These are phyloP conservation scores for Acronicta leporina DNA, from an alignment of 2,888 invertebrate species.

Conservation along the genomic window DNA sequence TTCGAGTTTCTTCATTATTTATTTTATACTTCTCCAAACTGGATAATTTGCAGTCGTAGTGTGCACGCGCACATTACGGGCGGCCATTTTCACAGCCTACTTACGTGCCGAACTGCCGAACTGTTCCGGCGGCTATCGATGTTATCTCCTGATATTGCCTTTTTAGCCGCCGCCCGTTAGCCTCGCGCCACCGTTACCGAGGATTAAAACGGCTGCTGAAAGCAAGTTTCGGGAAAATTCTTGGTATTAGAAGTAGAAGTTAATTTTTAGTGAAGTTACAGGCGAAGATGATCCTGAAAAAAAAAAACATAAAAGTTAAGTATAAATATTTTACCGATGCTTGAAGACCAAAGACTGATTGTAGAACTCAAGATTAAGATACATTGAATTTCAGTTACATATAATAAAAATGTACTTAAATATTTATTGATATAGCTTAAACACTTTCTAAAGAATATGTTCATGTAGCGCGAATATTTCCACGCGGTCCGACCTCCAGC, in stretches of 20 bases:
- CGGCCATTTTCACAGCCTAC: constrained; percentile 67
- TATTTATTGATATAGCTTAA: too few species aligned
- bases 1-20: too few species aligned
- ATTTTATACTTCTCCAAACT: not conserved
- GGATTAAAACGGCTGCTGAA: constrained; percentile 48
- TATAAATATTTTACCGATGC: not conserved
- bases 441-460: not conserved
- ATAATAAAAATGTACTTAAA: too few species aligned
- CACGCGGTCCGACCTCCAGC: constrained; percentile 34
- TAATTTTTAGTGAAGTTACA: constrained; percentile 5
- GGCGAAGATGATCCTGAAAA: constrained; percentile 5
- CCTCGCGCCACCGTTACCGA: constrained; percentile 45
- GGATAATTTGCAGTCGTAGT: constrained; percentile 27
- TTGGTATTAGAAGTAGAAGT: constrained; percentile 1
- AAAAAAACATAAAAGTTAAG: not conserved
- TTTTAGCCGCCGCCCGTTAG: constrained; percentile 65
- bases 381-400: too few species aligned
- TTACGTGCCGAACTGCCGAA: constrained; percentile 65
- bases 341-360: not conserved
- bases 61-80: constrained; percentile 53
- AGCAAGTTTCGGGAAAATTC: constrained; percentile 20
- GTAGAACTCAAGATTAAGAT: not conserved
- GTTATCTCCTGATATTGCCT: constrained; percentile 71
- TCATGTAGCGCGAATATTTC: constrained; percentile 3
- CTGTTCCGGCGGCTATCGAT: constrained; percentile 59